Percentiles rank a stretch among this genome's conserved stretches.
These are phyloP conservation scores for Sapayoa aenigma DNA, from an alignment of 2,113 vertebrate species.

Conservation along the genomic window DNA sequence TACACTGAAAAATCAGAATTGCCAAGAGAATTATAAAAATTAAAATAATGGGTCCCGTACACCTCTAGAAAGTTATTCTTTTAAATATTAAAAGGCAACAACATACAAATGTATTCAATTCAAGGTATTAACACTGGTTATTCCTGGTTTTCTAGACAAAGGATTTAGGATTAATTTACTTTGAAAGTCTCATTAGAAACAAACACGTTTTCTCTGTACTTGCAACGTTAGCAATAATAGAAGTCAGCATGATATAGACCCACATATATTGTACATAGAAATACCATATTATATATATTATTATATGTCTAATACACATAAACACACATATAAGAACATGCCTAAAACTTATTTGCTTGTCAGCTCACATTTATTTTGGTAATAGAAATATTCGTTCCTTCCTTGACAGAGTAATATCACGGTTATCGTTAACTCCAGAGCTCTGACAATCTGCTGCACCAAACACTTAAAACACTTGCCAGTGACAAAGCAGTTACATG, in stretches of 20 bases:
- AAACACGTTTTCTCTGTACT: neutral
- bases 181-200: neutral
- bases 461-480: neutral
- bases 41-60: neutral
- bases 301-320: neutral
- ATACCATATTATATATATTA: neutral
- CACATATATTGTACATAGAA: accelerated
- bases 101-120: neutral
- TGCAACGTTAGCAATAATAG: neutral
- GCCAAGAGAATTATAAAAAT: accelerated
- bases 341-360: neutral
- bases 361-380: neutral
- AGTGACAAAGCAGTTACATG: neutral
- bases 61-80: neutral
- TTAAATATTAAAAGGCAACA: neutral
- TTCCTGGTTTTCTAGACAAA: neutral
- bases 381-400: neutral
- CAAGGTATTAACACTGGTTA: neutral
- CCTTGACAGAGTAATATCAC: neutral
- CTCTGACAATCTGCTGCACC: neutral
- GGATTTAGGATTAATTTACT: neutral
- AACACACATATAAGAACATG: neutral
- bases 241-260: neutral
- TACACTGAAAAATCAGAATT: neutral
- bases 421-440: neutral